These are phyloP conservation scores for Gymnogyps californianus DNA, from an alignment of 2,113 vertebrate genomes.

Conservation along the genomic window DNA sequence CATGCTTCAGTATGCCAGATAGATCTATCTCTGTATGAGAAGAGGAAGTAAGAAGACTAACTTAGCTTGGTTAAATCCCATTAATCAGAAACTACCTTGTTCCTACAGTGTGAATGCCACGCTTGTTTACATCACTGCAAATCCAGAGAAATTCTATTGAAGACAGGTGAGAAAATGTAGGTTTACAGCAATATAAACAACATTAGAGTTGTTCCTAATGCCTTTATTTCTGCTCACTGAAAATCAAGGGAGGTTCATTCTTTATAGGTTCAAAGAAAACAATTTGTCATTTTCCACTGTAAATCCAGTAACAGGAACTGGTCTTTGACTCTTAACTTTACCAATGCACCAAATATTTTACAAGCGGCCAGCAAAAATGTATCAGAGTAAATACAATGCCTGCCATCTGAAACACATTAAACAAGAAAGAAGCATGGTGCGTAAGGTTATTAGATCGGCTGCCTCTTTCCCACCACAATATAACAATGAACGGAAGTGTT, in stretches of 20 bases:
- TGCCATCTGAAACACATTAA: conserved; percentile 20
- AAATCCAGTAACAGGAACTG: background rate
- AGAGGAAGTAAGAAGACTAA: background rate
- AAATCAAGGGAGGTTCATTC: background rate
- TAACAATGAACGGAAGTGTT: conserved; percentile 51
- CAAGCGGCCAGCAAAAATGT: background rate
- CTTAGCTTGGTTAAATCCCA: background rate
- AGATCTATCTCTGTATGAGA: background rate
- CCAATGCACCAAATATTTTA: background rate
- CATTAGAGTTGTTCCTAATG: background rate
- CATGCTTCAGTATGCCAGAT: background rate
- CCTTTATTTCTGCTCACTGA: background rate
- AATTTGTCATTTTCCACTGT: background rate
- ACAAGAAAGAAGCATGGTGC: background rate
- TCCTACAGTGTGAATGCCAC: background rate
- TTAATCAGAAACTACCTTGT: background rate
- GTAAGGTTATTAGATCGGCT: background rate
- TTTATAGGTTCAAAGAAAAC: background rate
- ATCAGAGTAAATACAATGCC: background rate
- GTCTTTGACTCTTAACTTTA: background rate
- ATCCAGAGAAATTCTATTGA: background rate
- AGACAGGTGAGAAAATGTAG: background rate
- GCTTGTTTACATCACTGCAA: background rate
- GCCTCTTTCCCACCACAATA: conserved; percentile 10
- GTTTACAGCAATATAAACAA: background rate